phyloP scores from a whole-genome alignment of 2,113 vertebrate species.

The Elanus axillaris region DNA sequence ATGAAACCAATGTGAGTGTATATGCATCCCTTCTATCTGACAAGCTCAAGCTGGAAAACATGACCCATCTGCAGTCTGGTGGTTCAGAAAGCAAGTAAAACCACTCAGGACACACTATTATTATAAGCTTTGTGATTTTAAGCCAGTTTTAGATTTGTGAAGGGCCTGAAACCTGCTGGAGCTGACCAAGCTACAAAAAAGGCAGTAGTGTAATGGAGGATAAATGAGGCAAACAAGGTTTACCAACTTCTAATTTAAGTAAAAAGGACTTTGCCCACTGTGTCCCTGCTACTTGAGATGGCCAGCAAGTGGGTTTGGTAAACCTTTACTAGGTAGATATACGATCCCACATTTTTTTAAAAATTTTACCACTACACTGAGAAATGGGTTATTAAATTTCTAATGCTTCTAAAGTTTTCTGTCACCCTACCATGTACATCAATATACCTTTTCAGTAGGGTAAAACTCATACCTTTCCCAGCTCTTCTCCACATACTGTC shows the following conservation, averaged over 20 bases:
- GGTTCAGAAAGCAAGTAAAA: not conserved
- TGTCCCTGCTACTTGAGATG: not conserved
- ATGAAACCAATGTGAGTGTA: not conserved
- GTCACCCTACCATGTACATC: not conserved
- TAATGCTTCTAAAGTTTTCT: not conserved
- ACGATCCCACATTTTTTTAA: accelerated
- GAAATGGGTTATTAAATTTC: not conserved
- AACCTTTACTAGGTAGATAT: not conserved
- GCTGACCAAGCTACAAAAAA: not conserved
- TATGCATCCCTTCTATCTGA: not conserved
- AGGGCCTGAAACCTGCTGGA: not conserved
- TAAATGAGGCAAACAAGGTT: not conserved
- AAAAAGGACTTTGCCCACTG: not conserved
- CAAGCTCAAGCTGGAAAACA: not conserved
- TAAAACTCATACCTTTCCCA: not conserved
- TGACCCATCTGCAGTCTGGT: accelerated
- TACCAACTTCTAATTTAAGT: not conserved
- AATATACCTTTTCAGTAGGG: not conserved
- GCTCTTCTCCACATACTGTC: not conserved
- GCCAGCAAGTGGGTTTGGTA: not conserved
- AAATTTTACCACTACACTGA: not conserved
- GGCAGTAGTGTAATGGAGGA: not conserved
- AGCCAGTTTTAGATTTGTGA: not conserved
- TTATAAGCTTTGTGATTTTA: not conserved
- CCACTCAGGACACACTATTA: not conserved